A percentile compares a stretch with the other conserved stretches of the same genome.
Evolutionary conservation across 2,888 invertebrate species (phyloP).

Genomic region (Prenolepis imparis): DNA sequence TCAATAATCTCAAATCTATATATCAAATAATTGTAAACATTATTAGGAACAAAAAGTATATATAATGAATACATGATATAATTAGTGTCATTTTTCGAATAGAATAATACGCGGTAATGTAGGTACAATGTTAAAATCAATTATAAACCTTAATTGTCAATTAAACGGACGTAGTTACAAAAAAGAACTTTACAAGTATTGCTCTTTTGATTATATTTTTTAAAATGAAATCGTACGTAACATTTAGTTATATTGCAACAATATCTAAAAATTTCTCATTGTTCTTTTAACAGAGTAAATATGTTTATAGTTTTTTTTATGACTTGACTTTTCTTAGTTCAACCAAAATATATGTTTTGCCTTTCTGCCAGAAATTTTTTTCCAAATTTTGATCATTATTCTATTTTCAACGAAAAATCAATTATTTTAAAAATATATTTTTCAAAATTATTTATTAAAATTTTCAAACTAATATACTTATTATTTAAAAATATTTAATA

Average conservation of each 20-base stretch:
- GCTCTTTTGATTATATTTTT: not conserved
- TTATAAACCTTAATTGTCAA: slow-evolving; percentile 17
- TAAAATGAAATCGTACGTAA: not conserved
- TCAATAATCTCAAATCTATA: slow-evolving; percentile 51
- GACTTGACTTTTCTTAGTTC: not conserved
- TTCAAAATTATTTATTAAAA: slow-evolving; percentile 1
- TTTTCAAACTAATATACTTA: not conserved
- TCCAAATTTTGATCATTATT: not conserved
- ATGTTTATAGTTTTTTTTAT: slow-evolving; percentile 16
- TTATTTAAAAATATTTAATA: not conserved
- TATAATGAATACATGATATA: not conserved
- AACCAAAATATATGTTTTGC: not conserved
- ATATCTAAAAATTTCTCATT: not conserved
- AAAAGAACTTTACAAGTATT: not conserved
- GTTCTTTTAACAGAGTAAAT: not conserved
- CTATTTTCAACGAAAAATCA: not conserved
- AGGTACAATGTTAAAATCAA: slow-evolving; percentile 25
- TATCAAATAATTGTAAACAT: slow-evolving; percentile 26
- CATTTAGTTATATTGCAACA: slow-evolving; percentile 4
- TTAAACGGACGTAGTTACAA: slow-evolving; percentile 1
- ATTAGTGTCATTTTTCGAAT: not conserved
- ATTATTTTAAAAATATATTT: not conserved
- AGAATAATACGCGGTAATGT: slow-evolving; percentile 2
- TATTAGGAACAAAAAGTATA: slow-evolving; percentile 7
- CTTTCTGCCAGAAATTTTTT: not conserved